phyloP scores from a whole-genome alignment of 2,888 invertebrate species.

The Dusona sp. region DNA sequence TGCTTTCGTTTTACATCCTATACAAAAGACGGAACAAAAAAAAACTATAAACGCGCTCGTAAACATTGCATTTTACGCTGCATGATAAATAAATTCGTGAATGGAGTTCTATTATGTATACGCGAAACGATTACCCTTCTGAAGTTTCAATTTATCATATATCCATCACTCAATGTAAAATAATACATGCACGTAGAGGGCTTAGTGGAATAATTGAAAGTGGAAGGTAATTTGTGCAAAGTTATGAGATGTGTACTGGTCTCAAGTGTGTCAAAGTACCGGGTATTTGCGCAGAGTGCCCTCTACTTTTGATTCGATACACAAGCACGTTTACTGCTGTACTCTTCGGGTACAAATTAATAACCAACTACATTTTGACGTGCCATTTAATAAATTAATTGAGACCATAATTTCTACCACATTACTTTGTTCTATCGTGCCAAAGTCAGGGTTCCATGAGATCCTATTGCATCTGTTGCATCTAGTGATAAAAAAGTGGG shows the following conservation, averaged over 20 bases:
- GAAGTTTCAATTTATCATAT: conserved; percentile 7
- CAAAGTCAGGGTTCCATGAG: background rate
- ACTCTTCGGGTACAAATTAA: background rate
- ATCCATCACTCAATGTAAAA: background rate
- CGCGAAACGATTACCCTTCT: background rate
- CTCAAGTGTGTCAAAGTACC: background rate
- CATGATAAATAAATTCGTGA: background rate
- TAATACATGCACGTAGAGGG: background rate
- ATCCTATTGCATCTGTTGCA: conserved; percentile 7
- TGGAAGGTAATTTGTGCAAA: background rate
- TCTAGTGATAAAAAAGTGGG: background rate
- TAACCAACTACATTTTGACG: background rate
- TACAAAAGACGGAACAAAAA: background rate
- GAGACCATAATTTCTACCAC: background rate
- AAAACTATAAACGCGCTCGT: background rate
- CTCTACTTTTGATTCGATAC: background rate
- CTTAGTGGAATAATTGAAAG: background rate
- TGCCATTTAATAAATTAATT: background rate
- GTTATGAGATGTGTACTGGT: background rate
- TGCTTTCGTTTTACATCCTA: background rate
- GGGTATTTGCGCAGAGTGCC: background rate
- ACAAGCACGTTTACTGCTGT: background rate
- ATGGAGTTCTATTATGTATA: background rate
- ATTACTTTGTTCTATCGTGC: background rate
- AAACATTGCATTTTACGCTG: conserved; percentile 16